Conservation (phyloP, 2,888 invertebrate species). For the Melanostoma mellinum region DNA sequence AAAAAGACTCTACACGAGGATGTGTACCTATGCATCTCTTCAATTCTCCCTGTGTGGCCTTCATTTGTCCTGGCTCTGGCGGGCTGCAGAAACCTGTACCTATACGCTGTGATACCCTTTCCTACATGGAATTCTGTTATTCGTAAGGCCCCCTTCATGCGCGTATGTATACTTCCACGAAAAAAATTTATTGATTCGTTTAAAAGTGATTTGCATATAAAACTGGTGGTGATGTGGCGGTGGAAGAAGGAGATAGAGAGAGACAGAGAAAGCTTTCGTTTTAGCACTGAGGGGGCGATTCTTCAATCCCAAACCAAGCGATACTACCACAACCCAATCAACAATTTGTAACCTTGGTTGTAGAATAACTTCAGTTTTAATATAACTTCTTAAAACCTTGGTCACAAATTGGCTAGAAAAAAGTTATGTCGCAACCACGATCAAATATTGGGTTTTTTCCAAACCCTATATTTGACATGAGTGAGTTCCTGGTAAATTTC, state of each 20-base stretch:
- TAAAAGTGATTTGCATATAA: slow-evolving; percentile 73
- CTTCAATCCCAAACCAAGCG: slow-evolving; percentile 7
- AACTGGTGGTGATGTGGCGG: slow-evolving; percentile 62
- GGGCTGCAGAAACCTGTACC: slow-evolving; percentile 45
- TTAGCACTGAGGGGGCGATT: slow-evolving; percentile 31
- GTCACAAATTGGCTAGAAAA: too few relatives aligned
- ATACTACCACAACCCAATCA: slow-evolving; percentile 7
- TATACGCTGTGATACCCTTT: slow-evolving; percentile 18
- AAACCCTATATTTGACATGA: too few relatives aligned
- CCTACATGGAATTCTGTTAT: background rate
- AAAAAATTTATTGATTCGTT: slow-evolving; percentile 71
- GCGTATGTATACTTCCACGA: slow-evolving; percentile 45
- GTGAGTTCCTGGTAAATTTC: too few relatives aligned
- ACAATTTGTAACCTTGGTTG: too few relatives aligned
- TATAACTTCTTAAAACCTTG: too few relatives aligned
- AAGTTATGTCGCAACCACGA: too few relatives aligned
- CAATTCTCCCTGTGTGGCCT: background rate
- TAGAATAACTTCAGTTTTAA: too few relatives aligned
- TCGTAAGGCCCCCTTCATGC: background rate
- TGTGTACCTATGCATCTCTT: background rate
- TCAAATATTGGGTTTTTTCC: too few relatives aligned
- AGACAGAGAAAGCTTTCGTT: slow-evolving; percentile 1
- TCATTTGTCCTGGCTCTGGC: slow-evolving; percentile 33
- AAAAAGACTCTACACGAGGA: slow-evolving; percentile 38
- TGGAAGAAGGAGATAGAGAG: background rate